Conservation (phyloP, 2,113 vertebrate genomes). For the Pterocles orientalis region DNA sequence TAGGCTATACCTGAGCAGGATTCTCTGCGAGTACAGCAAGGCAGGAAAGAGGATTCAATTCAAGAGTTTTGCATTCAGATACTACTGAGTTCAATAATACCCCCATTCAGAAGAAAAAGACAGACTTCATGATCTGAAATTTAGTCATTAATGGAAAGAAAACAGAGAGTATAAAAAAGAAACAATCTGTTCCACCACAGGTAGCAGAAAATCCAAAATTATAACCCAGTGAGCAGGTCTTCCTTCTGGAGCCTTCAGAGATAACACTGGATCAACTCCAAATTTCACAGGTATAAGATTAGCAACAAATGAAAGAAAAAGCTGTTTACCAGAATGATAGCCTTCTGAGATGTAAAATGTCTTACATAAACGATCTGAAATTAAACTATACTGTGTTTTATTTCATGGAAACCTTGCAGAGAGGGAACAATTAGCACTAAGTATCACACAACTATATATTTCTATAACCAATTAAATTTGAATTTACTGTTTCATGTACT, state of each 20-base stretch:
- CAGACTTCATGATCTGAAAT: background rate
- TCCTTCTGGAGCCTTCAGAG: background rate
- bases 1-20: background rate
- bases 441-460: background rate
- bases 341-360: background rate
- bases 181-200: background rate
- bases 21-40: background rate
- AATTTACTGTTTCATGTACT: slow-evolving; percentile 1
- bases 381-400: background rate
- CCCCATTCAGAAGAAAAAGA: background rate
- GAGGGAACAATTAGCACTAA: slow-evolving; percentile 15
- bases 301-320: slow-evolving; percentile 1
- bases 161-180: background rate
- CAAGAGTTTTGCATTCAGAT: background rate
- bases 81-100: background rate
- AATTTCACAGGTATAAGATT: background rate
- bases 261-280: background rate
- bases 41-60: background rate
- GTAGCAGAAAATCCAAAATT: background rate
- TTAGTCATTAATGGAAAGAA: background rate
- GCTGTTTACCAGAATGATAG: background rate
- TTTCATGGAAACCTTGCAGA: background rate
- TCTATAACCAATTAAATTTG: background rate
- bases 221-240: background rate
- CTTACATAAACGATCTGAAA: background rate